Percentiles rank a stretch among this genome's conserved stretches.
These are phyloP conservation scores for Ceramica pisi DNA, from an alignment of 2,888 invertebrate species.

Conservation along the genomic window DNA sequence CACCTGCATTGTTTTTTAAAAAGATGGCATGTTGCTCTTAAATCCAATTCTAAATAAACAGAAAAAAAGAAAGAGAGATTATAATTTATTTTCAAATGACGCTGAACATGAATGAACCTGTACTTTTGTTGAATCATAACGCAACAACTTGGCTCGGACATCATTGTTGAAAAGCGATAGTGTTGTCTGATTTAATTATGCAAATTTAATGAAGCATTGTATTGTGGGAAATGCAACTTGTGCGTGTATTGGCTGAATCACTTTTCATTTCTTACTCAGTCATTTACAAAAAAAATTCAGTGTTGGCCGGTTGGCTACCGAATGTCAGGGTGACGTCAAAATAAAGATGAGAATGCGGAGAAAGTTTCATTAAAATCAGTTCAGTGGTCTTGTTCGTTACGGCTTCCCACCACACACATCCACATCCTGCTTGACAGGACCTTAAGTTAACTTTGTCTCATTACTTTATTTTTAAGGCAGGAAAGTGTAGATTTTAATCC, in stretches of 20 bases:
- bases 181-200: constrained; percentile 11
- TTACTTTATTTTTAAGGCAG: neutral
- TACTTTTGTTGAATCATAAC: neutral
- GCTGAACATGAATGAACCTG: neutral
- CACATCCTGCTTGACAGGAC: constrained; percentile 44
- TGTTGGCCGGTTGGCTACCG: neutral
- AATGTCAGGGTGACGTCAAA: neutral
- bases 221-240: neutral
- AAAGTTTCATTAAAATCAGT: constrained; percentile 58
- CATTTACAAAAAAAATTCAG: neutral
- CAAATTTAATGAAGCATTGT: constrained; percentile 5
- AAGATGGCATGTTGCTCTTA: constrained; percentile 3
- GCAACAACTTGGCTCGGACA: neutral
- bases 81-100: neutral
- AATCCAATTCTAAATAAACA: neutral
- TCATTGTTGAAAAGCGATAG: neutral
- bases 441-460: constrained; percentile 6
- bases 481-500: too few relatives aligned
- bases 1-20: constrained; percentile 34
- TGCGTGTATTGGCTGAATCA: neutral
- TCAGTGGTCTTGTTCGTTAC: constrained; percentile 50
- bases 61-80: neutral
- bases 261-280: constrained; percentile 8
- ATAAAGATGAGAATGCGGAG: constrained; percentile 37
- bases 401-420: constrained; percentile 26